phyloP scores from a whole-genome alignment of 2,888 invertebrate species.

The Leptopilina drosophilae region DNA sequence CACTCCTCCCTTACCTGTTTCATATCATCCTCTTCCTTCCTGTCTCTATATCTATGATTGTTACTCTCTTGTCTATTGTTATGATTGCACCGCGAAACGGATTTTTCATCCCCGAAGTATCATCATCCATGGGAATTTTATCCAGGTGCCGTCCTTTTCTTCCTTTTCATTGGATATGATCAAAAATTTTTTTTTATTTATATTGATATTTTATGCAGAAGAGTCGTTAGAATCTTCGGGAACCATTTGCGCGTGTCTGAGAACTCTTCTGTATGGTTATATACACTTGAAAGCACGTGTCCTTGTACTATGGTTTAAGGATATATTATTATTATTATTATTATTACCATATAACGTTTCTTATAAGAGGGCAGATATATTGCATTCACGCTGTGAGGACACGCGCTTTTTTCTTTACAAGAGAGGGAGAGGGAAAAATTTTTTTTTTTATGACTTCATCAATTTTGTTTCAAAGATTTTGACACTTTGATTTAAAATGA shows the following conservation, averaged over 20 bases:
- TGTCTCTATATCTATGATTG: conserved; percentile 42
- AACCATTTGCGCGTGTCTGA: conserved; percentile 29
- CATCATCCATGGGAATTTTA: conserved; percentile 59
- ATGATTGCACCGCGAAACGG: conserved; percentile 34
- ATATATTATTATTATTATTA: too few species aligned
- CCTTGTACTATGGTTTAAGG: neutral
- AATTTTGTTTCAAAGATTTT: neutral
- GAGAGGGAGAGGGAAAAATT: neutral
- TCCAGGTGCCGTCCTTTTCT: conserved; percentile 55
- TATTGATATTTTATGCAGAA: conserved; percentile 26
- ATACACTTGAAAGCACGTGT: conserved; percentile 34
- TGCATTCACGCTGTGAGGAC: conserved; percentile 25
- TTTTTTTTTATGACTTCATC: neutral
- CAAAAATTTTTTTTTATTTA: conserved; percentile 16
- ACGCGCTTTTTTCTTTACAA: conserved; percentile 23
- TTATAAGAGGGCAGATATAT: conserved; percentile 20
- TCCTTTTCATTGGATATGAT: conserved; percentile 10
- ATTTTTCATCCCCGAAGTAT: conserved; percentile 43
- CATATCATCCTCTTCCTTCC: conserved; percentile 48
- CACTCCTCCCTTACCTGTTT: conserved; percentile 52
- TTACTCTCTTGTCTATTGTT: conserved; percentile 40
- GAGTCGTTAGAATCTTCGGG: conserved; percentile 22
- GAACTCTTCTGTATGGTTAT: neutral
- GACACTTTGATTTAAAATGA: neutral
- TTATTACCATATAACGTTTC: neutral